These are phyloP conservation scores for Bursaphelenchus okinawaensis DNA, from an alignment of 2,888 invertebrate genomes.

Conservation along the genomic window DNA sequence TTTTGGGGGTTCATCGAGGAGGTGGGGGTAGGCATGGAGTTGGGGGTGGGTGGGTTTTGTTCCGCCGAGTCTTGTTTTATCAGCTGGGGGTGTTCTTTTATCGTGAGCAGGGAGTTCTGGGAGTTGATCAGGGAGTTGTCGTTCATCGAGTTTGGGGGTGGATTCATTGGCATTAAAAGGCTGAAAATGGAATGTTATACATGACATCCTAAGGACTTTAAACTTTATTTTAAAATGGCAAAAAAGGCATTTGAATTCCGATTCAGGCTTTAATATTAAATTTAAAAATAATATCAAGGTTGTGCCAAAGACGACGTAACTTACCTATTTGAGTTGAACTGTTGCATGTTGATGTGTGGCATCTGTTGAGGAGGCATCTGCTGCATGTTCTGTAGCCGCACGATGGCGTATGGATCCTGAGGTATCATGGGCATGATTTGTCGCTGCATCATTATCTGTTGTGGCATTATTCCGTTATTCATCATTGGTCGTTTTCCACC, in stretches of 20 bases:
- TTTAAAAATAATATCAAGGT: neutral
- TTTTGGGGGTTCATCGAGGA: neutral
- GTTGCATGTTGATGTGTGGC: neutral
- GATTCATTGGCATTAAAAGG: neutral
- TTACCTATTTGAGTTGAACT: neutral
- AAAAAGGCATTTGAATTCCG: no score
- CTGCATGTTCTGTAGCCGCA: neutral
- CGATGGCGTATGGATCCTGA: neutral
- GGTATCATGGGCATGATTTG: constrained; percentile 1
- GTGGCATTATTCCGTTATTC: neutral
- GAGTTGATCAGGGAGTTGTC: neutral
- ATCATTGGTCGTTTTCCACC: constrained; percentile 21
- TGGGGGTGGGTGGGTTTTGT: neutral
- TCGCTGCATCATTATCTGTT: constrained; percentile 5
- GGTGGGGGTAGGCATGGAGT: neutral
- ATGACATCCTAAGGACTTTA: no score
- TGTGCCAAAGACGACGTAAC: neutral
- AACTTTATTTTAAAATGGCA: no score
- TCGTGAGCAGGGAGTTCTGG: neutral
- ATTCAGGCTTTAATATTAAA: neutral
- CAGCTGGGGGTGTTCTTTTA: neutral
- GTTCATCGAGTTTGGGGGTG: neutral
- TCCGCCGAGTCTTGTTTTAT: neutral
- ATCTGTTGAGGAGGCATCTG: neutral
- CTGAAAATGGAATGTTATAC: neutral